Percentiles rank a stretch among this genome's conserved stretches.
These are phyloP conservation scores for Ochropacha duplaris DNA, from an alignment of 2,888 invertebrate genomes.

Conservation along the genomic window DNA sequence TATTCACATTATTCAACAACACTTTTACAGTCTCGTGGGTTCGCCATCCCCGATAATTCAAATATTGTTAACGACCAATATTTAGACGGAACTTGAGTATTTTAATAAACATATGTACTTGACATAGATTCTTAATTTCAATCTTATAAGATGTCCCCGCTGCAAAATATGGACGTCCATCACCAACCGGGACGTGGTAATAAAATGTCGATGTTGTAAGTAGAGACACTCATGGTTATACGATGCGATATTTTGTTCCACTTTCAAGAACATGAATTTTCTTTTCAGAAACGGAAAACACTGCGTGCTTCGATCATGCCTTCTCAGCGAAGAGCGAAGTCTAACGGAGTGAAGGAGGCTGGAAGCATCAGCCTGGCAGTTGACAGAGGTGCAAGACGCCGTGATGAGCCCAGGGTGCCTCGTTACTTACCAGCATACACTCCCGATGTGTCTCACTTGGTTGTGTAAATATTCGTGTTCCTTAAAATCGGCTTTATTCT, in stretches of 20 bases:
- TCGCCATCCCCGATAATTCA: constrained; percentile 49
- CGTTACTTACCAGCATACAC: constrained; percentile 89
- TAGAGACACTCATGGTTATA: constrained; percentile 45
- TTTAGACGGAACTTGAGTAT: constrained; percentile 38
- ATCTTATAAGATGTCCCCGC: constrained; percentile 53
- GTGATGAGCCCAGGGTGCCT: constrained; percentile 86
- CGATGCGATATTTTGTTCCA: constrained; percentile 19
- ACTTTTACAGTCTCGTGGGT: constrained; percentile 24
- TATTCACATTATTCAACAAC: constrained; percentile 10
- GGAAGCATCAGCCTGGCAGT: constrained; percentile 92
- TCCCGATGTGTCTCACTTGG: constrained; percentile 90
- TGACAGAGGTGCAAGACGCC: constrained; percentile 86
- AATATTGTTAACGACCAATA: constrained; percentile 68
- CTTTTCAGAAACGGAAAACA: constrained; percentile 93
- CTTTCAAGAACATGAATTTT: constrained; percentile 10
- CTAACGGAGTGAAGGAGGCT: constrained; percentile 91
- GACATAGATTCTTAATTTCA: constrained; percentile 65
- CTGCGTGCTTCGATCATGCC: constrained; percentile 90
- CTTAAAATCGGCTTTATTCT: background rate
- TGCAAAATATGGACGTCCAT: constrained; percentile 50
- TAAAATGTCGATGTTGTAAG: constrained; percentile 63
- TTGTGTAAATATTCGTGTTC: constrained; percentile 78
- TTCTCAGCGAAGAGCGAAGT: constrained; percentile 90
- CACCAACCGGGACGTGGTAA: constrained; percentile 44
- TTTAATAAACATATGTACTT: constrained; percentile 64